phyloP scores from a whole-genome alignment of 2,113 vertebrate genomes.

The Leptobrachium ailaonicum region DNA sequence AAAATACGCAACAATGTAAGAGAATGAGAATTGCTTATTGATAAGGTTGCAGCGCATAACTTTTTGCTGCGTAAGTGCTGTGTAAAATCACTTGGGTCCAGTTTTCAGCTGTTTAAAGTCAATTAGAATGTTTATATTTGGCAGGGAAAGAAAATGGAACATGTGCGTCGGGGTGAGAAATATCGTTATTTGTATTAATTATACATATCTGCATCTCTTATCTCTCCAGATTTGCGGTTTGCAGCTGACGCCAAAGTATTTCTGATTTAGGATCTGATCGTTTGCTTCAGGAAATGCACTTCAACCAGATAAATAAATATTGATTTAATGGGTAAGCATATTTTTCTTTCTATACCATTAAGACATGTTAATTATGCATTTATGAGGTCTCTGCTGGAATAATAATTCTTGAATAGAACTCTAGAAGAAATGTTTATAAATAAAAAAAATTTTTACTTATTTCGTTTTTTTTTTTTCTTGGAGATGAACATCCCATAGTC shows the following conservation, averaged over 20 bases:
- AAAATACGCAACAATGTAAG: too few relatives aligned
- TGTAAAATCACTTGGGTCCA: too few relatives aligned
- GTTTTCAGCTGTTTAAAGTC: too few relatives aligned
- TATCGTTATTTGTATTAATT: conserved; percentile 1
- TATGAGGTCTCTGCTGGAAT: not conserved
- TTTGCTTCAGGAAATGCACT: conserved; percentile 36
- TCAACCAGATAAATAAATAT: conserved; percentile 45
- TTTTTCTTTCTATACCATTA: conserved; percentile 24
- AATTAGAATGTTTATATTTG: too few relatives aligned
- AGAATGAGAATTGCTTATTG: too few relatives aligned
- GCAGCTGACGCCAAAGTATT: conserved; percentile 44
- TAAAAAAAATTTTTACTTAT: not conserved
- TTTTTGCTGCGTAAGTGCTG: too few relatives aligned
- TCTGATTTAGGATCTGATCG: conserved; percentile 39
- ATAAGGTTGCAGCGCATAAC: too few relatives aligned
- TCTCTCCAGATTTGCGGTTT: conserved; percentile 41
- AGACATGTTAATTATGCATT: conserved; percentile 41
- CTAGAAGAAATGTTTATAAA: not conserved
- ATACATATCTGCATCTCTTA: conserved; percentile 19
- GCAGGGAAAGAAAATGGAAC: not conserved
- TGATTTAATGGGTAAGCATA: conserved; percentile 46
- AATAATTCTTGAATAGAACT: not conserved
- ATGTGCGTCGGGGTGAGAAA: not conserved
- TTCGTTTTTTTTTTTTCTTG: not conserved
- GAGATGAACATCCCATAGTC: not conserved